These are phyloP conservation scores for Mizuhopecten yessoensis DNA, from an alignment of 1,140 invertebrate species.

Conservation along the genomic window DNA sequence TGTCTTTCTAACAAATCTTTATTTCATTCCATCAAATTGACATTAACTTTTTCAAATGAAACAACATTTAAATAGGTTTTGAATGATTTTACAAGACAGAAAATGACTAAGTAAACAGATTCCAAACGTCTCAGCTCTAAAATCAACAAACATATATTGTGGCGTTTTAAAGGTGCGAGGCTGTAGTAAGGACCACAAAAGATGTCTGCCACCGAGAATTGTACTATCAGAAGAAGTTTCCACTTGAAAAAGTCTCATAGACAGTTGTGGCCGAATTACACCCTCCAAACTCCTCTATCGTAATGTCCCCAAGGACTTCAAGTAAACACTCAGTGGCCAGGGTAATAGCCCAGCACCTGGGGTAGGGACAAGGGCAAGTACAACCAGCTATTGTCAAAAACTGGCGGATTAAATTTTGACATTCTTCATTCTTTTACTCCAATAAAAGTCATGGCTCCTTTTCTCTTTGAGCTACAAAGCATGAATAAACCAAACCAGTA, in stretches of 20 bases:
- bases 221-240: neutral
- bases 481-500: constrained; percentile 7
- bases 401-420: constrained; percentile 8
- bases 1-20: constrained; percentile 1
- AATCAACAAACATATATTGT: neutral
- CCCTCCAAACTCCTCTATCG: constrained; percentile 30
- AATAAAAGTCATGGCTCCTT: constrained; percentile 39
- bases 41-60: constrained; percentile 27
- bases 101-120: constrained; percentile 15
- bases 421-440: constrained; percentile 21
- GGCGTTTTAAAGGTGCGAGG: neutral
- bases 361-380: neutral
- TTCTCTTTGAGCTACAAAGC: constrained; percentile 31
- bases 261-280: neutral
- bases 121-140: neutral
- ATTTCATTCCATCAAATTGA: constrained; percentile 9
- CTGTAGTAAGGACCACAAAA: neutral
- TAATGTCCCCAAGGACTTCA: neutral
- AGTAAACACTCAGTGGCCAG: constrained; percentile 2
- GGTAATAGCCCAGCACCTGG: constrained; percentile 15
- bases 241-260: neutral
- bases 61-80: constrained; percentile 10
- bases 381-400: constrained; percentile 6
- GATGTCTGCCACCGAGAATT: neutral
- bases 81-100: constrained; percentile 18